Evolutionary conservation across 2,113 vertebrate genomes (phyloP).

Genomic region (Oncorhynchus masou): DNA sequence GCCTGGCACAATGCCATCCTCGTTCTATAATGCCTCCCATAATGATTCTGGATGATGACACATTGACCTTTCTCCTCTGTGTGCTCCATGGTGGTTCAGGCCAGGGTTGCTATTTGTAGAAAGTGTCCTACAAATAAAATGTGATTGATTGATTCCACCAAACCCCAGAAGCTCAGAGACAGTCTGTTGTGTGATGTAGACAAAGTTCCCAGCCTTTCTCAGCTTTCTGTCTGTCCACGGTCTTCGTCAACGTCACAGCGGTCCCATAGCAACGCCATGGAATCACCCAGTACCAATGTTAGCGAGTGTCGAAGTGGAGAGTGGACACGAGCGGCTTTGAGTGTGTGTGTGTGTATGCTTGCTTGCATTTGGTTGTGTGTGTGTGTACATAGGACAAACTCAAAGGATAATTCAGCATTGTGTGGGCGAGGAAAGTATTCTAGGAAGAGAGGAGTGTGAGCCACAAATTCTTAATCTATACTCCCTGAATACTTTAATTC

Average conservation of each 20-base stretch:
- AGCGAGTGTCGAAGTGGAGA: not conserved
- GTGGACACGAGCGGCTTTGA: not conserved
- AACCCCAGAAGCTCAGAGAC: not conserved
- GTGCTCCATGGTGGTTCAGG: no score
- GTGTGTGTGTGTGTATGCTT: not conserved
- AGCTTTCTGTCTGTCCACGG: not conserved
- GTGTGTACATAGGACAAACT: not conserved
- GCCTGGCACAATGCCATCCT: no score
- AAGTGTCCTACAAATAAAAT: not conserved
- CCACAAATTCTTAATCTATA: not conserved
- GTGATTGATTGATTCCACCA: not conserved
- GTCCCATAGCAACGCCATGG: conserved; percentile 6
- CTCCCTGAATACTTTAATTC: not conserved
- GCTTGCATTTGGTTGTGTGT: not conserved
- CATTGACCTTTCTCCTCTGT: no score
- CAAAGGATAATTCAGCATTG: no score
- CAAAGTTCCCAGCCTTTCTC: not conserved
- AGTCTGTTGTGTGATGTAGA: not conserved
- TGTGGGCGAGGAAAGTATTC: not conserved
- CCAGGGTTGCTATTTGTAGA: no score
- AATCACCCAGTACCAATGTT: not conserved
- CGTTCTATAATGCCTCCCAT: no score
- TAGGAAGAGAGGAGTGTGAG: not conserved
- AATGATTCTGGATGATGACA: no score
- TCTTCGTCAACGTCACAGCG: not conserved